Evolutionary conservation across 1,140 invertebrate genomes (phyloP).

Genomic region (Mizuhopecten yessoensis): DNA sequence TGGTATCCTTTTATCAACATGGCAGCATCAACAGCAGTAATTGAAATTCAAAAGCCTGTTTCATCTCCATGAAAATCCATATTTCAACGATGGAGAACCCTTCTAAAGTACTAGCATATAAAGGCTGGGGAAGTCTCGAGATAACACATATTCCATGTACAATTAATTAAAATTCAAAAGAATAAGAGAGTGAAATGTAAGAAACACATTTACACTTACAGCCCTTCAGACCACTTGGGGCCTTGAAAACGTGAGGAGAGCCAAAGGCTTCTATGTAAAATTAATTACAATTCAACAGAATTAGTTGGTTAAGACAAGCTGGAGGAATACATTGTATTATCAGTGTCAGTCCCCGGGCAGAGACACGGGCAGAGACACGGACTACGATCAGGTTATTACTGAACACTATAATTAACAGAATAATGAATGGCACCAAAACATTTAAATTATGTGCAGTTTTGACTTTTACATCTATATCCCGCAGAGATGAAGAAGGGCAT

Average conservation of each 20-base stretch:
- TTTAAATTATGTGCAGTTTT: background rate
- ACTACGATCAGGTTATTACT: background rate
- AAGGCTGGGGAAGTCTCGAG: background rate
- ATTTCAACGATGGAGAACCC: background rate
- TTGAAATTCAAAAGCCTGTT: slow-evolving; percentile 29
- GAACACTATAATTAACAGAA: background rate
- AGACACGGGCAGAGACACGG: background rate
- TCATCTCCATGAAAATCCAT: slow-evolving; percentile 5
- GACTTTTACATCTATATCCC: background rate
- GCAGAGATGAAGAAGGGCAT: too few species aligned
- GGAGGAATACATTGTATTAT: background rate
- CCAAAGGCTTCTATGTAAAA: slow-evolving; percentile 19
- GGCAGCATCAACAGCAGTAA: background rate
- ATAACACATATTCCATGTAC: slow-evolving; percentile 28
- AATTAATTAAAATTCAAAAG: slow-evolving; percentile 40
- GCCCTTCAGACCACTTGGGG: background rate
- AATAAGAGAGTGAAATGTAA: background rate
- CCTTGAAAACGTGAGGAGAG: background rate
- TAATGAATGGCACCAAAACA: background rate
- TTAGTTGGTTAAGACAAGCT: background rate
- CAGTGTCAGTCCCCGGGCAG: background rate
- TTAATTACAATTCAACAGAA: slow-evolving; percentile 5
- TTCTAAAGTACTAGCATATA: background rate
- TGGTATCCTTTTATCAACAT: background rate
- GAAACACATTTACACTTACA: slow-evolving; percentile 26